Base-by-base conservation (phyloP, 53 echinoderm and acorn worm species). In the Apostichopus leukothele region DNA sequence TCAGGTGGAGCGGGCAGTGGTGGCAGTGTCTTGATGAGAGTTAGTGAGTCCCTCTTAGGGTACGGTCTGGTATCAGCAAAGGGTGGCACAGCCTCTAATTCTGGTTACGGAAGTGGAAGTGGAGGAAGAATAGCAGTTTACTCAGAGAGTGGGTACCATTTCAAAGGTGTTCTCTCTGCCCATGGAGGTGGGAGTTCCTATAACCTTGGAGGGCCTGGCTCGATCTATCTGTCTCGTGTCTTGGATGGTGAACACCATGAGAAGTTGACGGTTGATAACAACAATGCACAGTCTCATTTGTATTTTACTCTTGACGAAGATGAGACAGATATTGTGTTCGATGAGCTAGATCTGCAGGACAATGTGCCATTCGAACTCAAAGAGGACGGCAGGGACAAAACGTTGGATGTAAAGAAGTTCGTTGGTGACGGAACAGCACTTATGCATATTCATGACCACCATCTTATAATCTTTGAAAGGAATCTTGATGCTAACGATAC, bases 341-440 rank as follows among this genome's bases (percentile, higher is more conserved):
- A 96, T 89, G 93, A 91, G 57, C 71, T 96, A 25, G 91, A 96
- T 60, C 93, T 96, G 52, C 93, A 89, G 57, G 88, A 94, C 86
- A 94, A 94, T 80, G 96, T 91, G 4, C 76, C 92, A n/a, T 96
- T 96, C 79, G 91, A 96, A 5, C 85, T 96, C 25, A 19, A 79
- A n/a, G 78, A 86, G 16, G 96, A 93, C 88, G 89, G 86, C 6
- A 66, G 59, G 21, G 50, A 76, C 18, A 75, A 76, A 51, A 78
- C 52, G 2, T 91, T 96, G 27, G 88, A 93, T 76, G 88, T 96
- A 53, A 83, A 89, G 53, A 94, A 90, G 76, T 90, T 96, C 14
- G 93, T 93, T 50, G 96, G 96, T 12, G 96, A 96, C 90, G 94
- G 94, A n/a, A 92, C 94, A 51, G 94, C 91, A 67, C 78, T 96